Percentiles rank a stretch among this genome's conserved stretches.
phyloP scores from a whole-genome alignment of 2,797 vertebrate species.

The Neosalanx taihuensis region DNA sequence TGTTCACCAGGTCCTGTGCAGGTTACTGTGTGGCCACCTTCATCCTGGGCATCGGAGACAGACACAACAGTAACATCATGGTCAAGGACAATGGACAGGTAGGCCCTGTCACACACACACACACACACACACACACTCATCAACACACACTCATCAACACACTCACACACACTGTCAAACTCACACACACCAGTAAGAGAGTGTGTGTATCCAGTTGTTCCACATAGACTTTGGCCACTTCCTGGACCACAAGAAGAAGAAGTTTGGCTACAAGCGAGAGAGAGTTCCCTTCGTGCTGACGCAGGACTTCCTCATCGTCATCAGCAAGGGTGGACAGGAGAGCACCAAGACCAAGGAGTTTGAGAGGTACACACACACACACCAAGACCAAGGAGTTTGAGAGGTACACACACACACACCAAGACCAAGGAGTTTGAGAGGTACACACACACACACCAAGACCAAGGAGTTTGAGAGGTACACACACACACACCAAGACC shows the following conservation, averaged over 20 bases:
- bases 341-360: constrained; percentile 80
- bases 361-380: constrained; percentile 62
- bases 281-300: constrained; percentile 78
- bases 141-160: constrained; percentile 5
- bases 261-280: constrained; percentile 79
- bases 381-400: too few relatives aligned
- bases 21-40: constrained; percentile 80
- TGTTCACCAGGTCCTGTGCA: constrained; percentile 77
- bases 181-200: constrained; percentile 7
- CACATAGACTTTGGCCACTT: constrained; percentile 82
- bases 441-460: background rate
- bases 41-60: constrained; percentile 76
- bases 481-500: background rate
- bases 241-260: constrained; percentile 82
- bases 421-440: too few relatives aligned
- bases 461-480: background rate
- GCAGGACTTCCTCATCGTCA: constrained; percentile 80
- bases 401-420: constrained; percentile 8
- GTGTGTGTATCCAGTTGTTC: constrained; percentile 61
- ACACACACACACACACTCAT: constrained; percentile 15
- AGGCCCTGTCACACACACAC: constrained; percentile 9
- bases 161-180: constrained; percentile 15
- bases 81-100: constrained; percentile 82
- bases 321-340: constrained; percentile 77
- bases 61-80: constrained; percentile 83